Conservation (phyloP, 2,797 vertebrate species). For the Darevskia mixta region DNA sequence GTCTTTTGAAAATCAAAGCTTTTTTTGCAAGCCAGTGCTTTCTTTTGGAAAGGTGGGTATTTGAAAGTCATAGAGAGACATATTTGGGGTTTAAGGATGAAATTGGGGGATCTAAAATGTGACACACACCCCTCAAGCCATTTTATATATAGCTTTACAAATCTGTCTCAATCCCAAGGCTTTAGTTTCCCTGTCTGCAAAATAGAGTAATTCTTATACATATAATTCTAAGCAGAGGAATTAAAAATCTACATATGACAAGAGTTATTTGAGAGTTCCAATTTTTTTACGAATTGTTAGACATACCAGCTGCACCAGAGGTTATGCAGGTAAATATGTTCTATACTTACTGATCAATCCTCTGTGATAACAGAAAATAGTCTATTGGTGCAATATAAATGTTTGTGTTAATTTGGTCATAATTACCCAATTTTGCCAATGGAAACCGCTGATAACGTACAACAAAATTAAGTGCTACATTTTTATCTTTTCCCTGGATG, state of each 20-base stretch:
- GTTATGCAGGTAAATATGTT: constrained; percentile 32
- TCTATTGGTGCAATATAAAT: constrained; percentile 45
- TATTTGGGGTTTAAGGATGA: neutral
- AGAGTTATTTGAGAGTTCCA: neutral
- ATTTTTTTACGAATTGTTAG: constrained; percentile 23
- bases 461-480: constrained; percentile 46
- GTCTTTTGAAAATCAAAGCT: neutral
- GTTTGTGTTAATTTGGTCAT: constrained; percentile 53
- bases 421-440: constrained; percentile 52
- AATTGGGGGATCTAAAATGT: constrained; percentile 9
- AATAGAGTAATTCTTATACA: constrained; percentile 9
- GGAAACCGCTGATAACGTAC: constrained; percentile 38
- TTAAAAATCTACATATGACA: constrained; percentile 47
- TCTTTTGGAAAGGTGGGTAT: constrained; percentile 25
- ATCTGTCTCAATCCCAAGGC: constrained; percentile 35
- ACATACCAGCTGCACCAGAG: constrained; percentile 6
- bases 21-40: constrained; percentile 5
- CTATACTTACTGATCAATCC: constrained; percentile 34
- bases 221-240: constrained; percentile 29
- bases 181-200: constrained; percentile 49
- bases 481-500: constrained; percentile 25
- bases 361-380: constrained; percentile 26
- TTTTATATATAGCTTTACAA: constrained; percentile 33
- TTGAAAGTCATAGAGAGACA: constrained; percentile 30
- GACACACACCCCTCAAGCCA: neutral